phyloP scores from a whole-genome alignment of 2,888 invertebrate genomes.

The Oxytorus armatus region DNA sequence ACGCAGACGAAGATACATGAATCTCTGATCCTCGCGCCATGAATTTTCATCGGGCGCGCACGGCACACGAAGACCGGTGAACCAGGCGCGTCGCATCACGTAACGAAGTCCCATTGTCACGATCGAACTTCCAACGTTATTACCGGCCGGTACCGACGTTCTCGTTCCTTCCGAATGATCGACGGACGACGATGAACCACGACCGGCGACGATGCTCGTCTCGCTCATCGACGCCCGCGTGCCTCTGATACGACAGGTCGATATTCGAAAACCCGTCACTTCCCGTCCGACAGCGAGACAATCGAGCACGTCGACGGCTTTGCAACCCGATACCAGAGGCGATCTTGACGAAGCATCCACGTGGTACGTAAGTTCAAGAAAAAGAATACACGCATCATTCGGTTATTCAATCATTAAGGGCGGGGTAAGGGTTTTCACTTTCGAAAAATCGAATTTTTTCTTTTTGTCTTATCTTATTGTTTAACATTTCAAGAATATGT shows the following conservation, averaged over 20 bases:
- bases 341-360: no score
- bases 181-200: neutral
- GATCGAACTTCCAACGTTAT: constrained; percentile 52
- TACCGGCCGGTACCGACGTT: neutral
- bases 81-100: constrained; percentile 81
- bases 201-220: neutral
- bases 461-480: no score
- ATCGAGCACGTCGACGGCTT: constrained; percentile 80
- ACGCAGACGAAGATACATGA: constrained; percentile 81
- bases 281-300: constrained; percentile 81
- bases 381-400: no score
- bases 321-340: constrained; percentile 80
- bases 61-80: constrained; percentile 78
- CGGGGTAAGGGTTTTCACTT: no score
- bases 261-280: constrained; percentile 74
- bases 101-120: constrained; percentile 80
- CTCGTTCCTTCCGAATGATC: neutral
- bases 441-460: no score
- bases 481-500: no score
- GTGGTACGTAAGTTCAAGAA: no score
- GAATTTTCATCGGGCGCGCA: constrained; percentile 75
- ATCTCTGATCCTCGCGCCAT: constrained; percentile 81
- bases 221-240: neutral
- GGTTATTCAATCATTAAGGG: no score
- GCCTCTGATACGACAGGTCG: constrained; percentile 64